Percentiles rank a stretch among this genome's conserved stretches.
These are phyloP conservation scores for Calameuta filiformis DNA, from an alignment of 2,888 invertebrate genomes.

Conservation along the genomic window DNA sequence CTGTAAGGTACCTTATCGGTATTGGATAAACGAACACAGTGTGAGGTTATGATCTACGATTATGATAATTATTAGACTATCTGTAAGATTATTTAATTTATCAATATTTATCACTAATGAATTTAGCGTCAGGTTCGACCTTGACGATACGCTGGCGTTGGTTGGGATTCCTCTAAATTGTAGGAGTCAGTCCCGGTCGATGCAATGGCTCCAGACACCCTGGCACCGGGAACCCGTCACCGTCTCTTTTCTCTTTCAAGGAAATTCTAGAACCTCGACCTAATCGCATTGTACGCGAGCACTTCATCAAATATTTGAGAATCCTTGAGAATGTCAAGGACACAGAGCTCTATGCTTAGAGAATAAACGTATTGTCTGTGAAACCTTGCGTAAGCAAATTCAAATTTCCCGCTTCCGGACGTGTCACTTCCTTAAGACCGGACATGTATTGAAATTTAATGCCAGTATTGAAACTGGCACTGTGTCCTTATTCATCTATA, in stretches of 20 bases:
- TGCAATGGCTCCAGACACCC: conserved; percentile 51
- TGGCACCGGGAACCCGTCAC: conserved; percentile 32
- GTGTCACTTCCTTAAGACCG: not conserved
- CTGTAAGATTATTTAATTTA: not conserved
- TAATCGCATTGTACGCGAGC: not conserved
- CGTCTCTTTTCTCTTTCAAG: not conserved
- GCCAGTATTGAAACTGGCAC: no score
- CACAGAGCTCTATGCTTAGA: not conserved
- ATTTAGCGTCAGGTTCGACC: not conserved
- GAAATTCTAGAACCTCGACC: not conserved
- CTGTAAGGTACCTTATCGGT: not conserved
- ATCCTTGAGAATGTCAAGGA: not conserved
- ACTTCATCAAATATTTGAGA: not conserved
- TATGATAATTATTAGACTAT: not conserved
- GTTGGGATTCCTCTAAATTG: not conserved
- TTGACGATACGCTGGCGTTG: not conserved
- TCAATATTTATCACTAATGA: not conserved
- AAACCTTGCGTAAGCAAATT: not conserved
- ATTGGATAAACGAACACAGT: not conserved
- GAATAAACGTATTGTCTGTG: not conserved
- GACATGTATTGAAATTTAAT: no score
- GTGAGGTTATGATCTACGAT: not conserved
- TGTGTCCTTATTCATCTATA: no score
- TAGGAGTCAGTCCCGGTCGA: conserved; percentile 37
- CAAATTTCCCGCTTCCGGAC: not conserved